A percentile compares a stretch with the other conserved stretches of the same genome.
Evolutionary conservation across 2,797 vertebrate genomes (phyloP).

Genomic region (Oryzias sinensis): DNA sequence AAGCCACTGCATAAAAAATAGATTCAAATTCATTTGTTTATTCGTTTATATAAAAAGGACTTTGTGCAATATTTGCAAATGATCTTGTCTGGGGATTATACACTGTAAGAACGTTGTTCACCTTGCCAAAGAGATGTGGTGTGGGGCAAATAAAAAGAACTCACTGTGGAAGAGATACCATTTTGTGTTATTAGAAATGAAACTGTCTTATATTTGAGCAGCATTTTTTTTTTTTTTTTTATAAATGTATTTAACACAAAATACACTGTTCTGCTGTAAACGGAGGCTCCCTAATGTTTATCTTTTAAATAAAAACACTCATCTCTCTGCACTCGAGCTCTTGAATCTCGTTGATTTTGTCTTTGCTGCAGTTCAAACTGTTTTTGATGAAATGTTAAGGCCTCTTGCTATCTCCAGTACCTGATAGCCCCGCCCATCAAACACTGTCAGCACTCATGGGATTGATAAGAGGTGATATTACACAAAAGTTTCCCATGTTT

Average conservation of each 20-base stretch:
- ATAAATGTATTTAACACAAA: conserved; percentile 89
- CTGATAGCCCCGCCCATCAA: conserved; percentile 46
- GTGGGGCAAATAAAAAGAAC: conserved; percentile 75
- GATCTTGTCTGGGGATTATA: conserved; percentile 90
- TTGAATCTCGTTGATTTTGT: not conserved
- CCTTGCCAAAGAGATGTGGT: conserved; percentile 91
- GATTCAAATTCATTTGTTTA: conserved; percentile 78
- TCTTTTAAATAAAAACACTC: conserved; percentile 82
- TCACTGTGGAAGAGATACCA: conserved; percentile 83
- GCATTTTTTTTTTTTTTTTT: conserved; percentile 64
- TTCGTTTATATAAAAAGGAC: conserved; percentile 80
- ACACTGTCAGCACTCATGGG: conserved; percentile 52
- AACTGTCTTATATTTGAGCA: conserved; percentile 91
- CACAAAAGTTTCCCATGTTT: conserved; percentile 29
- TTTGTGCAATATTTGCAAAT: conserved; percentile 92
- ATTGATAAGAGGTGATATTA: conserved; percentile 47
- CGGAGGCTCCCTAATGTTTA: conserved; percentile 73
- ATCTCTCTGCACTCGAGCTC: conserved; percentile 70
- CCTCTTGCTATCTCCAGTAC: conserved; percentile 31
- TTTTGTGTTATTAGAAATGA: conserved; percentile 88
- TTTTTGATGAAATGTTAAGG: conserved; percentile 27
- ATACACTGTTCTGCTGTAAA: conserved; percentile 85
- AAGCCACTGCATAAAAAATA: conserved; percentile 64
- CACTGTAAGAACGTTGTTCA: conserved; percentile 85
- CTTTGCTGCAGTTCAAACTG: not conserved